Evolutionary conservation across 2,797 vertebrate species (phyloP).

Genomic region (Agapornis canus): DNA sequence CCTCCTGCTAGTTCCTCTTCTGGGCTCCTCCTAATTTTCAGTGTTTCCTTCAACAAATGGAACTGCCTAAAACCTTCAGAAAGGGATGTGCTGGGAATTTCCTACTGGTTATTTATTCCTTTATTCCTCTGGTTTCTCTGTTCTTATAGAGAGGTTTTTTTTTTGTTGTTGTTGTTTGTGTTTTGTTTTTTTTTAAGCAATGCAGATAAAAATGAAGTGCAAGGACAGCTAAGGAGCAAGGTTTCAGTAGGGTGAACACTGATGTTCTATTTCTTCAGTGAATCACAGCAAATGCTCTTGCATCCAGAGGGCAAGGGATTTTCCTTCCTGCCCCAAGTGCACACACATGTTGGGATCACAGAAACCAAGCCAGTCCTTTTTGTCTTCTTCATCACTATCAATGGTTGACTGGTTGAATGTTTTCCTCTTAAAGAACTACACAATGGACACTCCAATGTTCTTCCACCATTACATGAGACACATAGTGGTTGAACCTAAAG

Average conservation of each 20-base stretch:
- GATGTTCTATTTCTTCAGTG: neutral
- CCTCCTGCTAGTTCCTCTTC: constrained; percentile 6
- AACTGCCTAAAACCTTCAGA: constrained; percentile 25
- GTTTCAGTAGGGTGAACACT: neutral
- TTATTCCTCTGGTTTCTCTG: neutral
- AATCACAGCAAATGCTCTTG: neutral
- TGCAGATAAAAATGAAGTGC: neutral
- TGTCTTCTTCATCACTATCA: neutral
- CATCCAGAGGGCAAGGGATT: neutral
- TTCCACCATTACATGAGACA: neutral
- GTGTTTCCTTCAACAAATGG: neutral
- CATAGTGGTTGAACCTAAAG: neutral
- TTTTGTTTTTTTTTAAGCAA: neutral
- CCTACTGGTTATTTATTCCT: neutral
- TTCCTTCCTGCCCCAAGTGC: neutral
- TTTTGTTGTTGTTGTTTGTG: too few species aligned
- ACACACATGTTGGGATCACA: fast-evolving
- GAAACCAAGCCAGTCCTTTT: neutral
- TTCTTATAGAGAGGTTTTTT: neutral
- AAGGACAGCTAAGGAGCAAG: neutral
- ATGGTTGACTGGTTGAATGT: neutral
- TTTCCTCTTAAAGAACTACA: neutral
- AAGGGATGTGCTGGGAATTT: neutral
- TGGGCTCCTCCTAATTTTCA: constrained; percentile 9
- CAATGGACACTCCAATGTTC: neutral